phyloP scores from a whole-genome alignment of 1,140 invertebrate species.

The Magallana ariakensis region DNA sequence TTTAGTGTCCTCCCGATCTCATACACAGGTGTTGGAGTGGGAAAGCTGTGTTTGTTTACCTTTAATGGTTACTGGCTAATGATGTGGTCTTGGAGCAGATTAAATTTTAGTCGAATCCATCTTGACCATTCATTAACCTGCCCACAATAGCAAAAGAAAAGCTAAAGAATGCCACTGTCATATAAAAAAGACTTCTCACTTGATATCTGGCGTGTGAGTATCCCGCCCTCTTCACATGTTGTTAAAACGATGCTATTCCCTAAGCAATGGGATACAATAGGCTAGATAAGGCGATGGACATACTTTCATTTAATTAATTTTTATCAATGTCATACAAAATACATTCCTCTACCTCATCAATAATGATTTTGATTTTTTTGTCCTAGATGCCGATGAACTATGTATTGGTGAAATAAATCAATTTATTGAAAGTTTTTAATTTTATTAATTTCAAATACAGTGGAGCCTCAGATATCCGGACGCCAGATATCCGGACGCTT shows the following conservation, averaged over 20 bases:
- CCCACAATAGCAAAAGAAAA: neutral
- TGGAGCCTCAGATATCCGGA: no score
- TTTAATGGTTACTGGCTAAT: constrained; percentile 15
- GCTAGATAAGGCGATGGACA: no score
- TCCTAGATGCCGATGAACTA: no score
- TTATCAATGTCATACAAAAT: no score
- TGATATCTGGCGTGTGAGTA: neutral
- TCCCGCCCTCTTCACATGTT: neutral
- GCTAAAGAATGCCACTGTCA: neutral
- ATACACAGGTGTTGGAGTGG: constrained; percentile 8
- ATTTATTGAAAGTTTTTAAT: no score
- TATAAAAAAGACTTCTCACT: constrained; percentile 23
- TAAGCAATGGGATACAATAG: neutral
- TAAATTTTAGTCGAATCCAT: neutral
- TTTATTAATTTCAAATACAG: no score
- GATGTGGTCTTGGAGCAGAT: constrained; percentile 20
- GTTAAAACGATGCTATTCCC: neutral
- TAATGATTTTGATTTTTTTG: no score
- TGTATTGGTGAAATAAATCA: no score
- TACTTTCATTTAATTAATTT: no score
- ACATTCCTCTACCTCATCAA: no score
- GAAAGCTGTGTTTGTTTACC: neutral
- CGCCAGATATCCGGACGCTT: no score
- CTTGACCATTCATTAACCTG: constrained; percentile 31
- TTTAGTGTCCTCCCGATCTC: neutral